A percentile compares a stretch with the other conserved stretches of the same genome.
These are phyloP conservation scores for Notodonta dromedarius DNA, from an alignment of 2,888 invertebrate species.

Conservation along the genomic window DNA sequence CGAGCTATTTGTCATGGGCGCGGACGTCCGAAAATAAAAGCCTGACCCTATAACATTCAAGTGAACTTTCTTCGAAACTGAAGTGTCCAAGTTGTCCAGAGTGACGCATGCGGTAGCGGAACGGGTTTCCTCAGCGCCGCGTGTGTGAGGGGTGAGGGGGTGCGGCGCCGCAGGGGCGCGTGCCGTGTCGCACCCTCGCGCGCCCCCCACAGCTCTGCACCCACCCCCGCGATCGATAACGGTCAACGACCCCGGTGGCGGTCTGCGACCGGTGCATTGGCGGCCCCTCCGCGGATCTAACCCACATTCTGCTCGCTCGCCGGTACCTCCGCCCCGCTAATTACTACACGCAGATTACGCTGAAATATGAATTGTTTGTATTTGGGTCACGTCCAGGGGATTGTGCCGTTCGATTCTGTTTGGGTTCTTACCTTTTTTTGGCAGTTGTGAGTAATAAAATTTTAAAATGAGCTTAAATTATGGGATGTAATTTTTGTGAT, in stretches of 20 bases:
- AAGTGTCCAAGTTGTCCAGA: constrained; percentile 56
- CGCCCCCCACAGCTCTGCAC: constrained; percentile 51
- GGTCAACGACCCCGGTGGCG: constrained; percentile 78
- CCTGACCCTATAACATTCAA: constrained; percentile 12
- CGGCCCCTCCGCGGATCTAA: constrained; percentile 66
- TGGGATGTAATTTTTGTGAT: too few relatives aligned
- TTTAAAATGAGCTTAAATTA: neutral
- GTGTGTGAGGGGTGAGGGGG: constrained; percentile 47
- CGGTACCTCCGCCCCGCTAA: constrained; percentile 53
- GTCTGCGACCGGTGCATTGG: constrained; percentile 75
- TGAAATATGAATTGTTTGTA: constrained; percentile 63
- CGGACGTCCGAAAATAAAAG: neutral
- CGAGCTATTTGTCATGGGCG: too few relatives aligned
- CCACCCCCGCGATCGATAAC: constrained; percentile 75
- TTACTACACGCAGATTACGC: constrained; percentile 69
- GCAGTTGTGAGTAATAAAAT: constrained; percentile 14
- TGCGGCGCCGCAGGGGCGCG: constrained; percentile 69
- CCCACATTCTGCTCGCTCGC: constrained; percentile 57
- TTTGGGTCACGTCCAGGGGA: constrained; percentile 55
- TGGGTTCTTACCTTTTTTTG: constrained; percentile 21
- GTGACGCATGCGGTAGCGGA: constrained; percentile 78
- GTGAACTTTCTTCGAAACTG: constrained; percentile 36
- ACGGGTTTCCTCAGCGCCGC: constrained; percentile 61
- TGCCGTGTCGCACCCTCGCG: constrained; percentile 57
- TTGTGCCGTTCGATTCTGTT: constrained; percentile 30